A percentile compares a stretch with the other conserved stretches of the same genome.
These are phyloP conservation scores for Glyphotaelius pellucidus DNA, from an alignment of 2,888 invertebrate species.

Conservation along the genomic window DNA sequence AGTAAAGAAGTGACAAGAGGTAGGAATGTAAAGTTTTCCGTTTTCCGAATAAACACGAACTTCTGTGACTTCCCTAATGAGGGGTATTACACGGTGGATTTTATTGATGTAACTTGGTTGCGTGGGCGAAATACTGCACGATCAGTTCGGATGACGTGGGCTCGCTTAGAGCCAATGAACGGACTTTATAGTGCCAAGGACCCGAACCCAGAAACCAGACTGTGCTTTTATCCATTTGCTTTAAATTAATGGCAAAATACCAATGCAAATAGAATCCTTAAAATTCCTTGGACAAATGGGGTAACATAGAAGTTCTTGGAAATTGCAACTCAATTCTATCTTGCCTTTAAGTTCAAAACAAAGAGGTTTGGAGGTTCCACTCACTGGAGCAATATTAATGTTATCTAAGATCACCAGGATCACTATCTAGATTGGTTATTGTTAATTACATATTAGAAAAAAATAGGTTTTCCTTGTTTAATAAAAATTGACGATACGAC, in stretches of 20 bases:
- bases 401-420: too few relatives aligned
- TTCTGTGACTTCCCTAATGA: constrained; percentile 28
- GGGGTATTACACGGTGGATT: background rate
- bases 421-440: too few relatives aligned
- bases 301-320: background rate
- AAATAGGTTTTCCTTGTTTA: too few relatives aligned
- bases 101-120: constrained; percentile 15
- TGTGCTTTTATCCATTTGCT: background rate
- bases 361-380: too few relatives aligned
- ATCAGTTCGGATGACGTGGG: constrained; percentile 6
- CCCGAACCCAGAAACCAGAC: background rate
- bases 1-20: background rate
- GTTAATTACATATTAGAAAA: too few relatives aligned
- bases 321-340: background rate
- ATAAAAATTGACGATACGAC: too few relatives aligned
- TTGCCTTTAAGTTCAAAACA: too few relatives aligned
- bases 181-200: constrained; percentile 10
- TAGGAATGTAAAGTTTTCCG: background rate
- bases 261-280: background rate
- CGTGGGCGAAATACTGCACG: constrained; percentile 23
- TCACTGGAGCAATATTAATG: too few relatives aligned
- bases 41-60: constrained; percentile 16
- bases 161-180: background rate
- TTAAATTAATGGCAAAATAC: background rate
- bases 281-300: background rate